Conservation (phyloP, 92 coral and sea anemone species). For the Phymanthus crucifer region DNA sequence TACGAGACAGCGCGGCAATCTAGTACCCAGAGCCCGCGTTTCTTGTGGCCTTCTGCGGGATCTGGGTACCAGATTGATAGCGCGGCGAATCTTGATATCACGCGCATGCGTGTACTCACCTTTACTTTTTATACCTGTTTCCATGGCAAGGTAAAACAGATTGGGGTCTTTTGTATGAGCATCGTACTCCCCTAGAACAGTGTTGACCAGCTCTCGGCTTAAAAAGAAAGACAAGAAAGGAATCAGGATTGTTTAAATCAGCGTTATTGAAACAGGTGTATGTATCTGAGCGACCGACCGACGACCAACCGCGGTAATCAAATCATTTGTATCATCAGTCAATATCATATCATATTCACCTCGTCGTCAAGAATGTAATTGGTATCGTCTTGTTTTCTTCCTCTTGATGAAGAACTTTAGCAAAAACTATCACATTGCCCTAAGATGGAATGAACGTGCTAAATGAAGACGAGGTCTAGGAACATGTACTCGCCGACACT, state of each 20-base stretch:
- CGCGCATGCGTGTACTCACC: slow-evolving; percentile 39
- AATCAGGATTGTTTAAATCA: too few relatives aligned
- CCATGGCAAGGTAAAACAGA: slow-evolving; percentile 85
- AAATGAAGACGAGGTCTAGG: not conserved
- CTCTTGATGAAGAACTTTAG: slow-evolving; percentile 45
- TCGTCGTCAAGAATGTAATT: slow-evolving; percentile 52
- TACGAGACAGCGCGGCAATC: too few relatives aligned
- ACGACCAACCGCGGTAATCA: too few relatives aligned
- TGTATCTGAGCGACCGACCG: too few relatives aligned
- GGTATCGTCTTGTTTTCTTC: slow-evolving; percentile 37
- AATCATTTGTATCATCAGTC: too few relatives aligned
- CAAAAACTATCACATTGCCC: slow-evolving; percentile 55
- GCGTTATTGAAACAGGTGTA: too few relatives aligned
- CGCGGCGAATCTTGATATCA: too few relatives aligned
- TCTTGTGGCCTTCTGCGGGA: too few relatives aligned
- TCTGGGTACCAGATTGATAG: too few relatives aligned
- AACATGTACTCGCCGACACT: not conserved
- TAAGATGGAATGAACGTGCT: not conserved
- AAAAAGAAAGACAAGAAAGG: not conserved
- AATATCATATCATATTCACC: slow-evolving; percentile 10
- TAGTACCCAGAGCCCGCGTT: too few relatives aligned
- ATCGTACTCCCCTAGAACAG: slow-evolving; percentile 45
- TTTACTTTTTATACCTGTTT: slow-evolving; percentile 76
- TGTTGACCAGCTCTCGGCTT: slow-evolving; percentile 68
- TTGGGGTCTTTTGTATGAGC: slow-evolving; percentile 71